These are phyloP conservation scores for Cygnus buccinator DNA, from an alignment of 2,113 vertebrate species.

Conservation along the genomic window DNA sequence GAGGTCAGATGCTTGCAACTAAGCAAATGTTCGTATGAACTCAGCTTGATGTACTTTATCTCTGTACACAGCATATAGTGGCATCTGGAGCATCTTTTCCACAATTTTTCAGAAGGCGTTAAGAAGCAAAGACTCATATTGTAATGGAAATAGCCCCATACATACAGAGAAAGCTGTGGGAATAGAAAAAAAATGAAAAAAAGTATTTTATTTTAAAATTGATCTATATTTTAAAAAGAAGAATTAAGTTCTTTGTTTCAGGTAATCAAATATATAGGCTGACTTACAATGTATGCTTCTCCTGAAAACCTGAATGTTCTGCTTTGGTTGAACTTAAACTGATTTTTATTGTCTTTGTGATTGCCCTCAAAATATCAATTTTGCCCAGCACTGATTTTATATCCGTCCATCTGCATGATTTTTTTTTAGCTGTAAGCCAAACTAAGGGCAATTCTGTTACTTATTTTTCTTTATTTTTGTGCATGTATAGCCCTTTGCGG, in stretches of 20 bases:
- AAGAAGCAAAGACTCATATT: background rate
- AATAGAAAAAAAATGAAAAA: background rate
- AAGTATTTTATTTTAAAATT: background rate
- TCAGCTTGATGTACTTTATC: background rate
- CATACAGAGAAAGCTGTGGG: background rate
- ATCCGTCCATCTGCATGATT: background rate
- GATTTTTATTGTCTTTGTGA: background rate
- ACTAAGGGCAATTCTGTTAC: background rate
- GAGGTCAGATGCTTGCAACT: background rate
- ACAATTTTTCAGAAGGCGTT: background rate
- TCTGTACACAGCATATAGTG: background rate
- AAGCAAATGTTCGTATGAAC: accelerated
- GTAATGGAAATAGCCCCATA: background rate
- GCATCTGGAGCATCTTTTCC: background rate
- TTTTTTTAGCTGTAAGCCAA: background rate
- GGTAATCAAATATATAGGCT: background rate
- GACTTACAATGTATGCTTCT: background rate
- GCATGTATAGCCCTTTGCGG: background rate
- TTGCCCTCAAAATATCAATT: background rate
- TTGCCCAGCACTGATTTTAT: background rate
- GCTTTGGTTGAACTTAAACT: background rate
- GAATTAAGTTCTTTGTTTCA: background rate
- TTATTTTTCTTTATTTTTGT: background rate
- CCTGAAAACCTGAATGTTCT: background rate
- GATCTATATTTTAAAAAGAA: background rate